Evolutionary conservation across 1,140 invertebrate species (phyloP).

Genomic region (Cyclina sinensis): DNA sequence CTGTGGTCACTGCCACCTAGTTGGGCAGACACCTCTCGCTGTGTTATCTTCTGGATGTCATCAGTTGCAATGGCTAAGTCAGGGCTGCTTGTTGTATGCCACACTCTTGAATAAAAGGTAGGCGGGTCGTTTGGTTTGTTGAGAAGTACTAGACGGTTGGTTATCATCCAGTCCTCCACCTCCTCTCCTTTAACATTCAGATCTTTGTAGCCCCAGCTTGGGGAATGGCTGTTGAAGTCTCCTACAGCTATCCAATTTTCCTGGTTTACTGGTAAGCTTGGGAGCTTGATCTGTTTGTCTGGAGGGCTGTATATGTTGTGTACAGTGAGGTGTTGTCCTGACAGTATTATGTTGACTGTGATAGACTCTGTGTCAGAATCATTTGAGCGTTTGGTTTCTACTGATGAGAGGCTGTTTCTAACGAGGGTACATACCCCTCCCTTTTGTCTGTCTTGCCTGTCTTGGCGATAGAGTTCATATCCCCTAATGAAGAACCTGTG

Average conservation of each 20-base stretch:
- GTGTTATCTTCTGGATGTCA: constrained; percentile 44
- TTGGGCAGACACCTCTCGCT: constrained; percentile 30
- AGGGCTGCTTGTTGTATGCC: constrained; percentile 59
- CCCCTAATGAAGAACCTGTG: constrained; percentile 32
- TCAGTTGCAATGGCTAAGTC: constrained; percentile 66
- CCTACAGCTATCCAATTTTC: constrained; percentile 32
- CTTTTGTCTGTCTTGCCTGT: constrained; percentile 40
- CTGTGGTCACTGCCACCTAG: constrained; percentile 48
- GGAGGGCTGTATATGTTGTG: constrained; percentile 58
- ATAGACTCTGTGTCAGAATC: constrained; percentile 48
- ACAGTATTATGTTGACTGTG: constrained; percentile 27
- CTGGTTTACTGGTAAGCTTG: not conserved
- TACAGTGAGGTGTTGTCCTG: constrained; percentile 20
- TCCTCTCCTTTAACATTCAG: constrained; percentile 58
- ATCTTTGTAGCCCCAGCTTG: constrained; percentile 63
- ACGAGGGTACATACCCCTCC: constrained; percentile 44
- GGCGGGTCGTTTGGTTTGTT: constrained; percentile 64
- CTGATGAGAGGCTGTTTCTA: constrained; percentile 33
- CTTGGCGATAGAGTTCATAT: constrained; percentile 45
- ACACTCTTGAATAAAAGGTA: constrained; percentile 55
- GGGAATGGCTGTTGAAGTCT: constrained; percentile 56
- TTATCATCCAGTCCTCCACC: constrained; percentile 55
- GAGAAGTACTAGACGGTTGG: constrained; percentile 35
- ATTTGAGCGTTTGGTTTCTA: constrained; percentile 36
- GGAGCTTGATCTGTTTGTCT: constrained; percentile 43